Evolutionary conservation across 2,113 vertebrate genomes (phyloP).

Genomic region (Gobius niger): DNA sequence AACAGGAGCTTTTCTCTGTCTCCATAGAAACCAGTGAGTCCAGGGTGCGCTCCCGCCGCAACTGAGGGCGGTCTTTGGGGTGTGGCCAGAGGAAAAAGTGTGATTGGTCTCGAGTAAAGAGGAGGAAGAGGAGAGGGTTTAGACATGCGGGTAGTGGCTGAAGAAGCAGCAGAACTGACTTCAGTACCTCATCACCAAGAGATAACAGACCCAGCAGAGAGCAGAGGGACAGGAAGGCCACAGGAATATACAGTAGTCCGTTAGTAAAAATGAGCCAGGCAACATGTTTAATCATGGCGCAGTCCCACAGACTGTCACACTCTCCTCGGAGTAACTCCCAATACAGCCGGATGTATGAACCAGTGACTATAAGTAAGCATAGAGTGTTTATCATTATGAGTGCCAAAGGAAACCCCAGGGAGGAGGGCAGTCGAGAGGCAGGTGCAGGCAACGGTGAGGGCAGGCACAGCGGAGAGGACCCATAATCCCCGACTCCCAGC

Average conservation of each 20-base stretch:
- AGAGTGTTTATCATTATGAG: conserved; percentile 86
- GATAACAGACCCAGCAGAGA: conserved; percentile 87
- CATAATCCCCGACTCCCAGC: conserved; percentile 85
- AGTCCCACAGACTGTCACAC: conserved; percentile 88
- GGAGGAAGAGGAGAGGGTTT: conserved; percentile 90
- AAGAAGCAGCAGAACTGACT: conserved; percentile 87
- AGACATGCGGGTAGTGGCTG: conserved; percentile 91
- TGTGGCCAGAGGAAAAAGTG: conserved; percentile 79
- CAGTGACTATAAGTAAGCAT: conserved; percentile 86
- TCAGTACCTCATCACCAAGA: conserved; percentile 87
- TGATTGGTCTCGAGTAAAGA: conserved; percentile 88
- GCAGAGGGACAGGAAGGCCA: conserved; percentile 92
- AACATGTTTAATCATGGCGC: conserved; percentile 91
- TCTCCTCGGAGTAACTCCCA: conserved; percentile 87
- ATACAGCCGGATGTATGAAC: conserved; percentile 90
- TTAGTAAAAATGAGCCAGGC: conserved; percentile 94
- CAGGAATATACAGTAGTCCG: conserved; percentile 90
- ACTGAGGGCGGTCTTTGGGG: conserved; percentile 63
- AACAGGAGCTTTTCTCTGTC: conserved; percentile 89
- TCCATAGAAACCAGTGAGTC: conserved; percentile 77
- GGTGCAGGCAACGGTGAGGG: conserved; percentile 83
- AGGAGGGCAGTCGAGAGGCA: conserved; percentile 75
- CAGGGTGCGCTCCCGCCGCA: conserved; percentile 64
- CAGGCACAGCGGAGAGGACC: conserved; percentile 91
- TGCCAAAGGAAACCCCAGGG: conserved; percentile 79